Conservation (phyloP, 2,113 vertebrate genomes). For the Thamnaconus septentrionalis region DNA sequence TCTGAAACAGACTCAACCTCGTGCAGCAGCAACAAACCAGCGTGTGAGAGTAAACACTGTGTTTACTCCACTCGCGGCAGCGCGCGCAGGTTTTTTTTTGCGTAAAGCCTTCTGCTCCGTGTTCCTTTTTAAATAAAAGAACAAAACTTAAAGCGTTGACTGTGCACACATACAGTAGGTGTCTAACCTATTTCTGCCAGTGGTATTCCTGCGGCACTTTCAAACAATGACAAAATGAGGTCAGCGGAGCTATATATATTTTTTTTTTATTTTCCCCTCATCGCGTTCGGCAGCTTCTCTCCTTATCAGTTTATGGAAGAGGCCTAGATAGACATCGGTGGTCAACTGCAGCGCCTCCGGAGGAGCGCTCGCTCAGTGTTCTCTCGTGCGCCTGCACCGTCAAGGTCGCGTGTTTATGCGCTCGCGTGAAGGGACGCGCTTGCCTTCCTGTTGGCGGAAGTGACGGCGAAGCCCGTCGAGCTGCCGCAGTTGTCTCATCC, state of each 20-base stretch:
- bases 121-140: no score
- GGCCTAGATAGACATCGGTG: no score
- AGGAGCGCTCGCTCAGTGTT: no score
- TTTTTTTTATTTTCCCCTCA: background rate
- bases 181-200: background rate
- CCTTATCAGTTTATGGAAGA: background rate
- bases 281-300: slow-evolving; percentile 14
- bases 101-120: no score
- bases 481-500: slow-evolving; percentile 1
- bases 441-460: slow-evolving; percentile 1
- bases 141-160: background rate
- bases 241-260: background rate
- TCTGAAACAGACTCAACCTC: no score
- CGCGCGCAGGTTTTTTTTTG: no score
- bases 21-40: no score
- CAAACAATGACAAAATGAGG: background rate
- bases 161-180: background rate
- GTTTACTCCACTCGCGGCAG: no score
- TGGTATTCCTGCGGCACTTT: background rate
- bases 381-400: no score
- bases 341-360: no score
- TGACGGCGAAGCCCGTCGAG: background rate
- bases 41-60: no score
- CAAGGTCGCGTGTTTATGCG: slow-evolving; percentile 19
- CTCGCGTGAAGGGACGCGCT: slow-evolving; percentile 10